Evolutionary conservation across 1,140 invertebrate genomes (phyloP).

Genomic region (Oncopodura yosiiana): DNA sequence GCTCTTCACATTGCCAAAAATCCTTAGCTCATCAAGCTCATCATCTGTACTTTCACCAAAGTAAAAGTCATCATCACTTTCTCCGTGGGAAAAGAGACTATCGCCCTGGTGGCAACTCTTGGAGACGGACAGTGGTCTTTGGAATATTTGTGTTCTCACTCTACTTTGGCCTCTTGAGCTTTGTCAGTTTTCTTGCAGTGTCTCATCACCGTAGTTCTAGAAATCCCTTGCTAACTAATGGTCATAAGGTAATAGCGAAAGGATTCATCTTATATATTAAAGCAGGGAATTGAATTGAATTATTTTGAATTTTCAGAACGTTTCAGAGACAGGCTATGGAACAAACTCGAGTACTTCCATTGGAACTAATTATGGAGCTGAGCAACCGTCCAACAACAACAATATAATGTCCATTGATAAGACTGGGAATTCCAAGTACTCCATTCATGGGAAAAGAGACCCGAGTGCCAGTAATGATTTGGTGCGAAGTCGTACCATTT

Average conservation of each 20-base stretch:
- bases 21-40: not conserved
- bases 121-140: slow-evolving; percentile 27
- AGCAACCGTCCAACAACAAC: not conserved
- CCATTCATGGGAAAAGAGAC: slow-evolving; percentile 18
- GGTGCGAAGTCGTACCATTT: slow-evolving; percentile 26
- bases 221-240: not conserved
- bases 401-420: slow-evolving; percentile 16
- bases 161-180: slow-evolving; percentile 29
- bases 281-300: not conserved
- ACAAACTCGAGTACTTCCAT: not conserved
- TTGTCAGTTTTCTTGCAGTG: slow-evolving; percentile 30
- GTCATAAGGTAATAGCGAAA: slow-evolving; percentile 5
- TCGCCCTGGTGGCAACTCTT: slow-evolving; percentile 6
- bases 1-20: not conserved
- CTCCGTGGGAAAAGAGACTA: no score
- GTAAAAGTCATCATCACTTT: slow-evolving; percentile 6
- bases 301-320: not conserved
- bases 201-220: slow-evolving; percentile 20
- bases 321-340: not conserved
- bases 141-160: slow-evolving; percentile 30
- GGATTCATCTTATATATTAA: not conserved
- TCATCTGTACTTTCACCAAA: not conserved
- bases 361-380: not conserved
- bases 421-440: slow-evolving; percentile 4
- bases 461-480: slow-evolving; percentile 18